A percentile compares a stretch with the other conserved stretches of the same genome.
Evolutionary conservation across 2,113 vertebrate genomes (phyloP).

Genomic region (Daboia siamensis): DNA sequence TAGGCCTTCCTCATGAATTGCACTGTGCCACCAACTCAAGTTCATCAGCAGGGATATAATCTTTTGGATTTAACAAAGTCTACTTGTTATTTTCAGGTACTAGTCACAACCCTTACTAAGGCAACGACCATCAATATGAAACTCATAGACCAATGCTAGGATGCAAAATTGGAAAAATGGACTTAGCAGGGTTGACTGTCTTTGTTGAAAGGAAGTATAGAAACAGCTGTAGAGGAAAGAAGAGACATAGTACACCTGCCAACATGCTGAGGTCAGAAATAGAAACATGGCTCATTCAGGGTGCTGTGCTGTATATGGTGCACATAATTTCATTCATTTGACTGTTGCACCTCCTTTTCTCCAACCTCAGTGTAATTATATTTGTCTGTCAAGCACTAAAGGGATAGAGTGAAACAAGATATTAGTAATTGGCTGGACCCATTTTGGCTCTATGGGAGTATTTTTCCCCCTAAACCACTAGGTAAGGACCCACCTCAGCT

Average conservation of each 20-base stretch:
- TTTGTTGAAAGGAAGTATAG: neutral
- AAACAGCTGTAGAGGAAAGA: neutral
- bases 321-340: neutral
- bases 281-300: neutral
- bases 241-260: constrained; percentile 65
- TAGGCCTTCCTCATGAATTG: constrained; percentile 72
- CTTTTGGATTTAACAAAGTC: constrained; percentile 70
- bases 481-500: no score
- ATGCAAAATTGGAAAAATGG: constrained; percentile 60
- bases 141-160: constrained; percentile 56
- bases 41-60: constrained; percentile 57
- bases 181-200: constrained; percentile 64
- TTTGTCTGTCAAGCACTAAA: neutral
- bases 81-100: constrained; percentile 64
- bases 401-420: neutral
- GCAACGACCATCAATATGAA: constrained; percentile 64
- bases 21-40: constrained; percentile 68
- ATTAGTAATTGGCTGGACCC: neutral
- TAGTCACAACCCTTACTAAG: constrained; percentile 60
- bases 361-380: neutral
- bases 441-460: neutral
- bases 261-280: constrained; percentile 58
- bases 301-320: neutral
- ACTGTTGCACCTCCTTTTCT: neutral
- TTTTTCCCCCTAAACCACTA: neutral